A percentile compares a stretch with the other conserved stretches of the same genome.
Evolutionary conservation across 1,140 invertebrate genomes (phyloP).

Genomic region (Cyrtorhinus lividipennis): DNA sequence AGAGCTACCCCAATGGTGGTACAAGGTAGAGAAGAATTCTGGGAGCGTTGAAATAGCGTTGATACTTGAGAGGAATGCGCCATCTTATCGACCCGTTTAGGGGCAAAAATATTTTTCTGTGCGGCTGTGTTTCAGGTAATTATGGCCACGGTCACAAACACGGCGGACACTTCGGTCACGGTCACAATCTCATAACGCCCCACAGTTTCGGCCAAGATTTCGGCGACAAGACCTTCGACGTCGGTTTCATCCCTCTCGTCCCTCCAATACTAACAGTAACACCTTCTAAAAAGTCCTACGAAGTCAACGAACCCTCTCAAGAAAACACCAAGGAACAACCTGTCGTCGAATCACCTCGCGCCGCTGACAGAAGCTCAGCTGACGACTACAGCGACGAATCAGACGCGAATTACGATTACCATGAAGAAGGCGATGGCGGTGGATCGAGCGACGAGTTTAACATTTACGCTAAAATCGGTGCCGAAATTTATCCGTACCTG

Average conservation of each 20-base stretch:
- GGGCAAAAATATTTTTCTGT: no score
- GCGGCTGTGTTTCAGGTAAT: constrained; percentile 7
- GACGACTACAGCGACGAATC: not conserved
- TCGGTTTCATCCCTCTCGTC: not conserved
- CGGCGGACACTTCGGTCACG: constrained; percentile 17
- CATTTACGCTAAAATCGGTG: constrained; percentile 12
- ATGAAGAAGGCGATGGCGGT: not conserved
- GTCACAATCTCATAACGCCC: constrained; percentile 17
- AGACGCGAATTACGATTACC: not conserved
- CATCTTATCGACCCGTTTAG: no score
- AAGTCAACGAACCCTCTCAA: not conserved
- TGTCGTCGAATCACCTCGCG: not conserved
- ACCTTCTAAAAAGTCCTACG: constrained; percentile 1
- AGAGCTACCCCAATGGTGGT: no score
- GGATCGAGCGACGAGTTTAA: not conserved
- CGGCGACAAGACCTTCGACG: not conserved
- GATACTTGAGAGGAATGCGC: no score
- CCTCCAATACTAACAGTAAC: no score
- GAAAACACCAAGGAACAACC: not conserved
- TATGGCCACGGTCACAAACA: constrained; percentile 15
- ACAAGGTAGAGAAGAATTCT: no score
- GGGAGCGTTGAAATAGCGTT: no score
- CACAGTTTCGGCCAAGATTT: constrained; percentile 1
- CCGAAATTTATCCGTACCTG: constrained; percentile 6
- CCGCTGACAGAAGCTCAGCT: not conserved